These are phyloP conservation scores for Ceratosolen fusciceps DNA, from an alignment of 1,140 invertebrate species.

Conservation along the genomic window DNA sequence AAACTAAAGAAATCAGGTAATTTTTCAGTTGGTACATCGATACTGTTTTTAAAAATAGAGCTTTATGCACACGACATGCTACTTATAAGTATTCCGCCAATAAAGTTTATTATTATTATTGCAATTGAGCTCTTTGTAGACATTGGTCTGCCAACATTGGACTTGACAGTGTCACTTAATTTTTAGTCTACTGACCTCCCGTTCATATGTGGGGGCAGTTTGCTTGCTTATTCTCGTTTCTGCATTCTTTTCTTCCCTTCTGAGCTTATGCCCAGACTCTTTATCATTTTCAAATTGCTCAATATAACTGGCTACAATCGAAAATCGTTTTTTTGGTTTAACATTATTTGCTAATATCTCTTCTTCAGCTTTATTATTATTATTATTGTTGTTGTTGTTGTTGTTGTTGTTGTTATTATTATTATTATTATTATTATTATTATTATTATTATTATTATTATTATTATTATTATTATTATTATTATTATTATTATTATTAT, in stretches of 20 bases:
- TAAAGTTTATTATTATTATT: constrained; percentile 34
- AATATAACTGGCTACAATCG: constrained; percentile 66
- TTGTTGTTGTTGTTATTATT: too few species aligned
- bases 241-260: constrained; percentile 53
- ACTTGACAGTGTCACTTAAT: constrained; percentile 53
- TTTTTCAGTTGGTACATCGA: not conserved
- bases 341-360: constrained; percentile 42
- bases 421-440: too few species aligned
- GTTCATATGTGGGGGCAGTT: constrained; percentile 63
- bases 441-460: too few species aligned
- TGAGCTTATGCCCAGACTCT: constrained; percentile 48
- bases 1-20: constrained; percentile 14
- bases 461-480: too few species aligned
- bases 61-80: constrained; percentile 16
- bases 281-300: constrained; percentile 65
- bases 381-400: too few species aligned
- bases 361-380: constrained; percentile 42
- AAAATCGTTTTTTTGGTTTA: constrained; percentile 64
- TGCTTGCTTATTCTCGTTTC: constrained; percentile 54
- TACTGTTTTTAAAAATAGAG: not conserved
- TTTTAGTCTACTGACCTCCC: constrained; percentile 69
- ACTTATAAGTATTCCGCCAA: constrained; percentile 29
- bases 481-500: too few species aligned
- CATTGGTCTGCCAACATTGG: constrained; percentile 61
- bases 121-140: constrained; percentile 67